Evolutionary conservation across 1,140 invertebrate genomes (phyloP).

Genomic region (Camponotus vicinus): DNA sequence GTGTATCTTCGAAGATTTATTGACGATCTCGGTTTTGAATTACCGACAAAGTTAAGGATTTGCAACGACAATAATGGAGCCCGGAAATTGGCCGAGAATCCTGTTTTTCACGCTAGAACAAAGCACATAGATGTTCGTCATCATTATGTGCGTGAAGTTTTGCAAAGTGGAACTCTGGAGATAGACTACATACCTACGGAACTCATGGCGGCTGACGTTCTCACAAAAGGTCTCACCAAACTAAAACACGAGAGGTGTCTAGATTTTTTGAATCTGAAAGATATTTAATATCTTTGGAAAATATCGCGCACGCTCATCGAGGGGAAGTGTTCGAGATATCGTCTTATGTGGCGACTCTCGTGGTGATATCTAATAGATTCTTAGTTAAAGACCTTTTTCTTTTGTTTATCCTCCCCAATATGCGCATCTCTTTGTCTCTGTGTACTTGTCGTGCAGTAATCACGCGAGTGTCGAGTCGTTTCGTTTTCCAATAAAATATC

Average conservation of each 20-base stretch:
- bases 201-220: not conserved
- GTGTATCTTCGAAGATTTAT: not conserved
- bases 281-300: not conserved
- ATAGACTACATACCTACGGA: not conserved
- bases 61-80: not conserved
- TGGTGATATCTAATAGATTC: too few relatives aligned
- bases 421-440: too few relatives aligned
- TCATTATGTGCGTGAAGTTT: not conserved
- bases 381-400: too few relatives aligned
- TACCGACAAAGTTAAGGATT: not conserved
- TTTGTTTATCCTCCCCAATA: too few relatives aligned
- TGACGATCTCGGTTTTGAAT: not conserved
- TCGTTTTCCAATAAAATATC: too few relatives aligned
- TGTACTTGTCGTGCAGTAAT: too few relatives aligned
- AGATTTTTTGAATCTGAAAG: not conserved
- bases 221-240: not conserved
- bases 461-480: too few relatives aligned
- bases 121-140: slow-evolving; percentile 15
- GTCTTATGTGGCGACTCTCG: too few relatives aligned
- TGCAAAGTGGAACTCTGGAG: not conserved
- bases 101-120: not conserved
- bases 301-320: not conserved
- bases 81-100: not conserved
- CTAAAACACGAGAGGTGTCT: not conserved
- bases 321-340: not conserved